Base-by-base conservation (phyloP, 1,140 invertebrate genomes). In the Tetramorium parvispinum region DNA sequence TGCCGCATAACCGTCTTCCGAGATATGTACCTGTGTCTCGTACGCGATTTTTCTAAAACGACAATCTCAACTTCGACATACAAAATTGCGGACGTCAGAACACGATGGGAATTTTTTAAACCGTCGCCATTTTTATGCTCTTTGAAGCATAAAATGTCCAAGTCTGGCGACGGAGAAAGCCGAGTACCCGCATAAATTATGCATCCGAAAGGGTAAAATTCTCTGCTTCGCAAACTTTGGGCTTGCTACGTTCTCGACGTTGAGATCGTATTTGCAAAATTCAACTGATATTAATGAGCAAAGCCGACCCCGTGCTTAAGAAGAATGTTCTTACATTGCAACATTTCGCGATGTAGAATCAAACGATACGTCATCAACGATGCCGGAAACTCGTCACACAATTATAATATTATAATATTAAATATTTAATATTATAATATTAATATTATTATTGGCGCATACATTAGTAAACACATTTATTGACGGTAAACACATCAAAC, bases 161-260 rank as follows among this genome's bases (percentile, higher is more conserved):
- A 83, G 66, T 85, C 79, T 87, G 46, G 59, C 85, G 43, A 85
- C 85, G 68, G 46, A 68, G 32, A 85, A 87, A 85, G 66, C 59
- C 59, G 79, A 87, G 85, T 75, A 65, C 79, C 79, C 79, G 78
- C 85, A 87, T 87, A 87, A 87, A 71, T 87, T 87, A 87, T 85
- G 79, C 49, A 85, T 65, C 75, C 59, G 46, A 27, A 83, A 83
- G 79, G 68, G 53, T 73, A 55, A 83, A 75, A 83, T 71, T 83
- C 40, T 83, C 79, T 49, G 66, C 53, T 46, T 68, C 40, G 79
- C 79, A 83, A 83, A 83, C 79, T 83, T 83, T 59, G 40, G 77
- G 24, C 66, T 73, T 43, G 79, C 66, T 71, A 71, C 40, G 24
- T 73, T 46, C 53, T 18, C 68, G 40, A 49, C 53, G 68, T 18